Percentiles rank a stretch among this genome's conserved stretches.
Evolutionary conservation across 2,113 vertebrate species (phyloP).

Genomic region (Platycercus adscitus): DNA sequence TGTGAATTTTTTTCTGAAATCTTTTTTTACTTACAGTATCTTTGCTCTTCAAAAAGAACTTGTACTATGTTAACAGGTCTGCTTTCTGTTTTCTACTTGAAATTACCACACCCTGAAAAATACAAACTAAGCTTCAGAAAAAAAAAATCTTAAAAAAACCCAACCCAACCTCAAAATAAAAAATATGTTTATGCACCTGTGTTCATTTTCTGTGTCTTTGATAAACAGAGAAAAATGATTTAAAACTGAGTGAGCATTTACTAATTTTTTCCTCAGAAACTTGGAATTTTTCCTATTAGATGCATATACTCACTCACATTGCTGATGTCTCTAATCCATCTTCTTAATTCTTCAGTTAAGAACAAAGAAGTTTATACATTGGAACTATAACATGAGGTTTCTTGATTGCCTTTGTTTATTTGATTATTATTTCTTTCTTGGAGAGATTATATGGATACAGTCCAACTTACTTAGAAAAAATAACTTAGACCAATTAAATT

Average conservation of each 20-base stretch:
- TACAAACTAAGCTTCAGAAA: not conserved
- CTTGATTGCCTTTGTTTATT: not conserved
- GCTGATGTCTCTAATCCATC: not conserved
- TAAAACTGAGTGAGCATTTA: not conserved
- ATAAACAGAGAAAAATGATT: not conserved
- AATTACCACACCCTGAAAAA: not conserved
- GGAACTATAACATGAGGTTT: not conserved
- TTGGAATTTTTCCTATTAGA: not conserved
- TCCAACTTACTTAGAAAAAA: not conserved
- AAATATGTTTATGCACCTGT: not conserved
- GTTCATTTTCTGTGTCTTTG: not conserved
- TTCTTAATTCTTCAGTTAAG: slow-evolving; percentile 7
- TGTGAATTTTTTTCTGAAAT: not conserved
- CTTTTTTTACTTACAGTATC: not conserved
- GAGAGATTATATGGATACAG: not conserved
- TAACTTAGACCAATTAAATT: not conserved
- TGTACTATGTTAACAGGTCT: not conserved
- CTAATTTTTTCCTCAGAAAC: not conserved
- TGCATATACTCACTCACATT: not conserved
- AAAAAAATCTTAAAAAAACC: not conserved
- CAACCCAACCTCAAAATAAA: not conserved
- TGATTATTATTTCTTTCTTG: not conserved
- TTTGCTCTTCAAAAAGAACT: not conserved
- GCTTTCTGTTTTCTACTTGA: not conserved
- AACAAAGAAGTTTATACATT: not conserved